Evolutionary conservation across 2,797 vertebrate species (phyloP).

Genomic region (Emys orbicularis): DNA sequence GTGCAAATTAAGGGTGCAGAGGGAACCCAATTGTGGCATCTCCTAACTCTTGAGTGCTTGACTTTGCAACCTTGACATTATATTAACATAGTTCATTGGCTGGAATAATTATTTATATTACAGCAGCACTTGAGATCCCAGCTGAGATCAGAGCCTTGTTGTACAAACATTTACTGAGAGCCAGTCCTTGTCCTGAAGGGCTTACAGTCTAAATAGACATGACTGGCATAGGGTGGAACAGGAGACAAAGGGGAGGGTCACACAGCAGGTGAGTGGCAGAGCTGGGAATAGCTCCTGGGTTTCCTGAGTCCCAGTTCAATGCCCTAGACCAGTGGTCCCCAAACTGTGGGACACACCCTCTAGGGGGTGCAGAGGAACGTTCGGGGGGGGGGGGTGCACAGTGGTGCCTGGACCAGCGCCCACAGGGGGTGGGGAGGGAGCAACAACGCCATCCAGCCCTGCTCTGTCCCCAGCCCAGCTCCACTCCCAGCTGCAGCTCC

Average conservation of each 20-base stretch:
- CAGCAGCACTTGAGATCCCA: not conserved
- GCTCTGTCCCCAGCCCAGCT: no score
- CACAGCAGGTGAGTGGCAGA: not conserved
- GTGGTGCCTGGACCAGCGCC: no score
- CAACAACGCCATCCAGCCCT: no score
- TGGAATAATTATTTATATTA: not conserved
- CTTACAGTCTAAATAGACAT: not conserved
- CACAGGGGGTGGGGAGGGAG: no score
- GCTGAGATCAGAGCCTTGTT: not conserved
- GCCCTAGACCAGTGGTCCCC: not conserved
- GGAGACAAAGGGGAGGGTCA: not conserved
- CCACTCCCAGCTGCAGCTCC: fast-evolving
- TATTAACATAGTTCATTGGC: not conserved
- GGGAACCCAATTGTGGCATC: conserved; percentile 2
- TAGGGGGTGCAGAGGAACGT: no score
- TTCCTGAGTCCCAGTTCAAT: not conserved
- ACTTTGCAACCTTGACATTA: not conserved
- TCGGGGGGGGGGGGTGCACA: no score
- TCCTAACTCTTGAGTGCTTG: conserved; percentile 31
- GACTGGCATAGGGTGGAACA: not conserved
- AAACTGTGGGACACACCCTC: no score
- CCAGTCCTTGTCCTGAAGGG: not conserved
- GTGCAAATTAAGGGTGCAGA: conserved; percentile 12
- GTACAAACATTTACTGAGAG: not conserved
- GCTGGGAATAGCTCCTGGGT: not conserved